phyloP scores from a whole-genome alignment of 1,140 invertebrate species.

The Belonocnema kinseyi region DNA sequence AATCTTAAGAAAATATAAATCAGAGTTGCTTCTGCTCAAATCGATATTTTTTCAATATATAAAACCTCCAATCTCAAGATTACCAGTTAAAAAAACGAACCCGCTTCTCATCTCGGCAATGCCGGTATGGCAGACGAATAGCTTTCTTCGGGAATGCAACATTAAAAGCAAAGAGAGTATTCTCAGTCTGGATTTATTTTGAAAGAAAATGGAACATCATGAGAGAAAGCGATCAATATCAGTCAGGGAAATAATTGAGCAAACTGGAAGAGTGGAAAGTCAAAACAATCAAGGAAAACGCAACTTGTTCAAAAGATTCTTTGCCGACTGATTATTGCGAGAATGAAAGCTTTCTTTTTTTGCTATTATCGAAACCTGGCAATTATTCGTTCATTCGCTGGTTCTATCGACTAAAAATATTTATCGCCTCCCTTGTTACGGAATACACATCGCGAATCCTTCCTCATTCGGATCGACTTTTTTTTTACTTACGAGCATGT shows the following conservation, averaged over 20 bases:
- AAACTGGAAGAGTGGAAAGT: background rate
- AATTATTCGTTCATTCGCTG: too few relatives aligned
- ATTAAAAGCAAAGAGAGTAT: background rate
- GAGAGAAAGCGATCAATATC: background rate
- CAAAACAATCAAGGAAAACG: background rate
- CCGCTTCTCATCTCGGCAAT: background rate
- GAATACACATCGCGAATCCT: too few relatives aligned
- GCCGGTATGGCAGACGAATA: background rate
- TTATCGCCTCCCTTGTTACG: too few relatives aligned
- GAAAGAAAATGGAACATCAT: background rate
- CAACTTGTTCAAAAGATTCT: too few relatives aligned
- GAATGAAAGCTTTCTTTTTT: background rate
- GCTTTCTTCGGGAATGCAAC: background rate
- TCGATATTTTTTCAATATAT: slow-evolving; percentile 1
- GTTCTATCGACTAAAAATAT: too few relatives aligned
- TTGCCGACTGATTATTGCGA: background rate
- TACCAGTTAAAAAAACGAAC: background rate
- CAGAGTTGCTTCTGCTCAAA: background rate
- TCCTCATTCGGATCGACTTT: too few relatives aligned
- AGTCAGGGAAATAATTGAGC: slow-evolving; percentile 1
- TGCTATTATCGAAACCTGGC: too few relatives aligned
- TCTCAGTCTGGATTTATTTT: background rate
- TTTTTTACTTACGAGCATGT: background rate
- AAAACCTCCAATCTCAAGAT: background rate
- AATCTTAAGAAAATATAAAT: background rate